phyloP scores from a whole-genome alignment of 2,113 vertebrate genomes.

The Megatriorchis doriae region DNA sequence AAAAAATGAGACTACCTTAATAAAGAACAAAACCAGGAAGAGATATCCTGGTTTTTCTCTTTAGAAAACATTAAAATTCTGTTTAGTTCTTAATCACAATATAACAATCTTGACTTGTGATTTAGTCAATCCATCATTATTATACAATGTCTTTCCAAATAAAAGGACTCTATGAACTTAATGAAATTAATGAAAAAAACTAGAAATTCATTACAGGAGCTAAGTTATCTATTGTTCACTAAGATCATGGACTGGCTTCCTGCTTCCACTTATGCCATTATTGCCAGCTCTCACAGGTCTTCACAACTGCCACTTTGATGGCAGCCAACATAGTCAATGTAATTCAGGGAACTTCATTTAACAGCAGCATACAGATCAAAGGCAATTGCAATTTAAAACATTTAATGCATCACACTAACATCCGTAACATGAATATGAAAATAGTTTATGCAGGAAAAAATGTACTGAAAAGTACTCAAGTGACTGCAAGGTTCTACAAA shows the following conservation, averaged over 20 bases:
- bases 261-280: neutral
- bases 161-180: neutral
- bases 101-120: neutral
- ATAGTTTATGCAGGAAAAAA: neutral
- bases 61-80: neutral
- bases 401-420: neutral
- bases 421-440: neutral
- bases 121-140: neutral
- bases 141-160: neutral
- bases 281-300: neutral
- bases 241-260: neutral
- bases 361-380: neutral
- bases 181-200: neutral
- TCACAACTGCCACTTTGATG: neutral
- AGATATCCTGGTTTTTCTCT: neutral
- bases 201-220: neutral
- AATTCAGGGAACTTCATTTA: neutral
- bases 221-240: neutral
- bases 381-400: neutral
- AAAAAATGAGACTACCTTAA: neutral
- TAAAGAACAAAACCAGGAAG: neutral
- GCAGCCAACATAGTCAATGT: neutral
- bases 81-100: neutral
- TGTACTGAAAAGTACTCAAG: neutral
- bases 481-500: constrained; percentile 17